Base-by-base conservation (phyloP, 2,888 invertebrate genomes). In the Therioaphis trifolii region DNA sequence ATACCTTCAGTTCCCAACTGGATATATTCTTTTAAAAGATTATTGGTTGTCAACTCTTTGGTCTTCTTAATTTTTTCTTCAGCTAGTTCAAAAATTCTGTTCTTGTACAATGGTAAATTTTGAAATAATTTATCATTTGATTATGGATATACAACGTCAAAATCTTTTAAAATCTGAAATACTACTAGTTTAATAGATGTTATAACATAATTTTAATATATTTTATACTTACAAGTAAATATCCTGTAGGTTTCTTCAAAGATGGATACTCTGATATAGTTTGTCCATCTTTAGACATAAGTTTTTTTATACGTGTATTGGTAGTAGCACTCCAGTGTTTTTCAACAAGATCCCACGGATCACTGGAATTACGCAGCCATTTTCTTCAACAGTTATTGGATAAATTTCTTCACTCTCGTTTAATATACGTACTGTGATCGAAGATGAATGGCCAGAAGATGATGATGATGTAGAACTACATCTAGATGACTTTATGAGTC, bases 261-360 rank as follows among this genome's bases (percentile, higher is more conserved):
- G 55, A 15, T 55, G 55, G 55, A 21, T 55, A 55, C 21, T 55
- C 55, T 4, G 55, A 15, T 11, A 55, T 55, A 55, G 55, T 55
- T 55, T 55, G n/a, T 5, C 55, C 55, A 55, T 55, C 55, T n/a
- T 55, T 55, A 55, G 55, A 55, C 21, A 55, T n/a, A 4, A 55
- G 15, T 55, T 55, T 55, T 15, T 55, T 15, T 15, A 55, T 5
- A 11, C 55, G 15, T 11, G 12, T 24, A 69, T 12, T 46, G 24
- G 69, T 24, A 12, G 69, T 43, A n/a, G 14, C 4, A 15, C 14
- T 46, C 69, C 69, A 43, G 24, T 69, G 7, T 69, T 24, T 69
- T 40, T 69, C 46, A 43, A 69, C 69, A 14, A 69, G 5, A 24
- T 69, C 46, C 46, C 69, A 69, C 21, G 69, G 69, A 69, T 69